These are phyloP conservation scores for Channallabes apus DNA, from an alignment of 2,797 vertebrate genomes.

Conservation along the genomic window DNA sequence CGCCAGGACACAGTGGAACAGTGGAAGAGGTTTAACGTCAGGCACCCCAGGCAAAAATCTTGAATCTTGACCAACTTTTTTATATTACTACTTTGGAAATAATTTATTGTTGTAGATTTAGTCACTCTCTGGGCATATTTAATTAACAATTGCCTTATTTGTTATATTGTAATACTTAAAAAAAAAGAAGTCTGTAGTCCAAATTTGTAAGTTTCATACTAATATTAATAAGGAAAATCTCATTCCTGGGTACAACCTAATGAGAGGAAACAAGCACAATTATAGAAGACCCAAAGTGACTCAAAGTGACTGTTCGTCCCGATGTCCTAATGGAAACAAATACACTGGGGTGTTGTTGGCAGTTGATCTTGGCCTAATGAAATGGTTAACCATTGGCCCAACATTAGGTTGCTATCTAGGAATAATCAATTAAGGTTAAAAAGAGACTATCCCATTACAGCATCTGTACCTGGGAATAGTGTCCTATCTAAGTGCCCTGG, in stretches of 20 bases:
- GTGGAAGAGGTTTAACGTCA: background rate
- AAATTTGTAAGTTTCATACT: conserved; percentile 1
- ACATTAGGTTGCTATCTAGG: background rate
- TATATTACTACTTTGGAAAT: background rate
- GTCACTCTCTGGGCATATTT: conserved; percentile 1
- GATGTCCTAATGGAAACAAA: background rate
- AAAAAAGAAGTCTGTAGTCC: background rate
- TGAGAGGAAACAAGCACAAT: background rate
- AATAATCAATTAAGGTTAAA: background rate
- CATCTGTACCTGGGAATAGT: background rate
- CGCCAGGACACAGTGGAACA: background rate
- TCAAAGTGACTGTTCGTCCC: background rate
- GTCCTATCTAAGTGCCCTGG: background rate
- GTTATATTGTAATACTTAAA: conserved; percentile 4
- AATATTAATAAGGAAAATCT: background rate
- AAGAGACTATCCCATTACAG: background rate
- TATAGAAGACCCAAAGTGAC: background rate
- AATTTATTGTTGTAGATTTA: conserved; percentile 8
- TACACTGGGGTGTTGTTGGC: background rate
- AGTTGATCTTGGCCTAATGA: background rate
- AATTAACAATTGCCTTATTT: conserved; percentile 12
- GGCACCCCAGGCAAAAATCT: background rate
- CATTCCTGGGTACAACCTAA: background rate
- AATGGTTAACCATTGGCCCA: background rate
- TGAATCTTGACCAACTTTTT: background rate